phyloP scores from a whole-genome alignment of 1,140 invertebrate species.

The Holcopasites calliopsidis region DNA sequence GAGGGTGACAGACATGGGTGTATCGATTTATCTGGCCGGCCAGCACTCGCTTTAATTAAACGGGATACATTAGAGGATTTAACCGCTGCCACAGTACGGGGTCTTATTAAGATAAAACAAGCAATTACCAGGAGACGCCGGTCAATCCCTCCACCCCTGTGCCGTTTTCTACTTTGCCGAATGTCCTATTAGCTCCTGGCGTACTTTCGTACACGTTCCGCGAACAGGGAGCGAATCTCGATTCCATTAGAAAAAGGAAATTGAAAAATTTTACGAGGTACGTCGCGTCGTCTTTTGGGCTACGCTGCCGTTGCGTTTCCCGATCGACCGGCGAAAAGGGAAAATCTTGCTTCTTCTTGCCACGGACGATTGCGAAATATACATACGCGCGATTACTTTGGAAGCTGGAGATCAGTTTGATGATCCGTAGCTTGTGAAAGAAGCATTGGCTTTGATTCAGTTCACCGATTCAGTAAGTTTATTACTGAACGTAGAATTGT shows the following conservation, averaged over 20 bases:
- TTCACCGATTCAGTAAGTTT: too few relatives aligned
- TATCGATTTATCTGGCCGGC: conserved; percentile 34
- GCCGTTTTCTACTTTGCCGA: not conserved
- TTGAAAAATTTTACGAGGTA: conserved; percentile 25
- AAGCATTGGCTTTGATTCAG: too few relatives aligned
- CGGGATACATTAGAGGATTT: conserved; percentile 58
- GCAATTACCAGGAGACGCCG: conserved; percentile 54
- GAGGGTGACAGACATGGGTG: not conserved
- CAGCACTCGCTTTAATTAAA: conserved; percentile 64
- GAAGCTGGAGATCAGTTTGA: too few relatives aligned
- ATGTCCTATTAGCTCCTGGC: not conserved
- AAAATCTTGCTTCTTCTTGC: too few relatives aligned
- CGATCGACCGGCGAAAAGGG: not conserved
- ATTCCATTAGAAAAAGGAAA: conserved; percentile 41
- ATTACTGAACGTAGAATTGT: too few relatives aligned
- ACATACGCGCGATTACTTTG: too few relatives aligned
- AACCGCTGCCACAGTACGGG: conserved; percentile 44
- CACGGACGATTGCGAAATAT: too few relatives aligned
- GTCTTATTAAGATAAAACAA: conserved; percentile 64
- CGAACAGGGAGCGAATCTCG: conserved; percentile 33
- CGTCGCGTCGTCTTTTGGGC: not conserved
- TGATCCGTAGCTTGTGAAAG: too few relatives aligned
- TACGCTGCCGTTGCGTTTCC: not conserved
- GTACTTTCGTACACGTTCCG: conserved; percentile 41
- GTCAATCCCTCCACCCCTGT: conserved; percentile 40